Base-by-base conservation (phyloP, 1,140 invertebrate species). In the Diorhabda carinulata region DNA sequence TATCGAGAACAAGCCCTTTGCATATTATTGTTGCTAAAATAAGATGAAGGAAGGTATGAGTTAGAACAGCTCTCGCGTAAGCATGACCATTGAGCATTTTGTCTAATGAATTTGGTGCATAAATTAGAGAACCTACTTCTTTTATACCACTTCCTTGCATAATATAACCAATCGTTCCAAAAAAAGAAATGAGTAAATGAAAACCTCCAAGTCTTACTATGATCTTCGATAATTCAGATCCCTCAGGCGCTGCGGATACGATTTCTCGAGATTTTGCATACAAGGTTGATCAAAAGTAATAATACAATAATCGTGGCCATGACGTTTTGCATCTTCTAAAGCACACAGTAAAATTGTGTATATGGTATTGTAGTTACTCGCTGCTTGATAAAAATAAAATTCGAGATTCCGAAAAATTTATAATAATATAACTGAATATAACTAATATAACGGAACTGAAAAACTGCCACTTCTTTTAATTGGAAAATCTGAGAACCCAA, bases 301-400 rank as follows among this genome's bases (percentile, higher is more conserved):
- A n/a, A n/a, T n/a, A n/a, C n/a, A n/a, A n/a, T n/a, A n/a, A n/a
- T n/a, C n/a, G n/a, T 72, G 70, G 43, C 57, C 59, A 63, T 72
- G 62, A 45, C 57, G 43, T 74, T 73, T 71, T 41, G 60, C 63
- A 63, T 73, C 67, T 45, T 78, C 72, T 71, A 77, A 72, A 47
- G 77, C 77, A 73, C 74, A 75, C 68, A 77, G 71, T 78, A 79
- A 79, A 76, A 73, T 75, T 25, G 76, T 78, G 59, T 79, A 78
- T 3, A 79, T 76, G n/a, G n/a, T n/a, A n/a, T n/a, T n/a, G n/a
- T n/a, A 77, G 43, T 73, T 71, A 74, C 66, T 72, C 2, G 79
- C 72, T 74, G 77, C 78, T 73, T 78, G 74, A 78, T 66, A 80
- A 74, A 77, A 77, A 78, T 68, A 71, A 71, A 75, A 81, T 75